Evolutionary conservation across 2,888 invertebrate genomes (phyloP).

Genomic region (Coleophora flavipennella): DNA sequence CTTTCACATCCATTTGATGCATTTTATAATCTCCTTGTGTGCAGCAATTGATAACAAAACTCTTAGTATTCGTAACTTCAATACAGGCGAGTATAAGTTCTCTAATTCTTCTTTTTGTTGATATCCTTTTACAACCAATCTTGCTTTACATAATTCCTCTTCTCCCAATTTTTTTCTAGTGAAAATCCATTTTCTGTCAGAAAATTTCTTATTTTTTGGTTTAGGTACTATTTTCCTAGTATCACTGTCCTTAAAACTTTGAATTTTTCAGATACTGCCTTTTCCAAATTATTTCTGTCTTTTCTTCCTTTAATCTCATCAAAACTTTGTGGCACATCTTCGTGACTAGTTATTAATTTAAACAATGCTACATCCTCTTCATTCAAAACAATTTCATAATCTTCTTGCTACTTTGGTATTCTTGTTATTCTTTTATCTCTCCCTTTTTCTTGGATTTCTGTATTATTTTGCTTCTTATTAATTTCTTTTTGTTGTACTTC

Average conservation of each 20-base stretch:
- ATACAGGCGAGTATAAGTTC: no score
- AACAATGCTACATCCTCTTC: conserved; percentile 6
- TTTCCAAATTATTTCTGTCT: conserved; percentile 9
- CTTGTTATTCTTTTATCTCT: conserved; percentile 4
- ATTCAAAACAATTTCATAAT: conserved; percentile 5
- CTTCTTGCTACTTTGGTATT: conserved; percentile 9
- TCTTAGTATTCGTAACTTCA: no score
- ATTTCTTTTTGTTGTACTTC: neutral
- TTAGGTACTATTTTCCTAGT: conserved; percentile 7
- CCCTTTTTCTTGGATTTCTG: neutral
- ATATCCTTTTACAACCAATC: conserved; percentile 6
- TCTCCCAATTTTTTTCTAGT: conserved; percentile 7
- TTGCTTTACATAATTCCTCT: conserved; percentile 10
- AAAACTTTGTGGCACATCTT: conserved; percentile 5
- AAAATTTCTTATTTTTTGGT: conserved; percentile 8
- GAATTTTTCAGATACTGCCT: conserved; percentile 12
- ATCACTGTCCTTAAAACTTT: conserved; percentile 11
- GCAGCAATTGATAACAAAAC: no score
- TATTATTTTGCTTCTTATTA: neutral
- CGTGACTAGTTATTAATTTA: conserved; percentile 1
- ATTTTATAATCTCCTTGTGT: neutral
- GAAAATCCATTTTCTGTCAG: conserved; percentile 13
- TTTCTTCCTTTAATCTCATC: conserved; percentile 10
- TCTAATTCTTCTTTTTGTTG: neutral
- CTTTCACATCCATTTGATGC: neutral